Evolutionary conservation across 2,797 vertebrate species (phyloP).

Genomic region (Phoebastria nigripes): DNA sequence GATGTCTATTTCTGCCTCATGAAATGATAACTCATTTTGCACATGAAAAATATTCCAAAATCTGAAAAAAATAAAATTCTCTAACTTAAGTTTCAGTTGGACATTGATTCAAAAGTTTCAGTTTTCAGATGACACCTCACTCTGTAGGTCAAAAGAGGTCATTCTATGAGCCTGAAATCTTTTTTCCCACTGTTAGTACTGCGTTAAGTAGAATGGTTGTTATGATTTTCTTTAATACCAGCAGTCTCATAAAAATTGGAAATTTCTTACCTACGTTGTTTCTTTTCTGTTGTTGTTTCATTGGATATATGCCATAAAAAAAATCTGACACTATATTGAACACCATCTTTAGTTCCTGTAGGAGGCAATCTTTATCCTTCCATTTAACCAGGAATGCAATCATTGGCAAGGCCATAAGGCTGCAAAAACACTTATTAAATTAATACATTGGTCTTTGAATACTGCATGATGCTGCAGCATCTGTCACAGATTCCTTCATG

Average conservation of each 20-base stretch:
- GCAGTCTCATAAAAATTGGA: background rate
- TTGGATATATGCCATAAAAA: background rate
- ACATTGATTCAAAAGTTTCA: background rate
- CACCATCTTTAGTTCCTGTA: background rate
- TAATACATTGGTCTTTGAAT: conserved; percentile 26
- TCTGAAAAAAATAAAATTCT: background rate
- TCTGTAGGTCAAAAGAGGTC: background rate
- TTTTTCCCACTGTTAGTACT: background rate
- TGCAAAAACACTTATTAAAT: conserved; percentile 1
- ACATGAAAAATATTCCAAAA: background rate
- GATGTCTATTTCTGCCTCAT: background rate
- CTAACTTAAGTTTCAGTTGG: background rate
- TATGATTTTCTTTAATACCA: background rate
- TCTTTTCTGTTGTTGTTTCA: background rate
- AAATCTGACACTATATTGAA: background rate
- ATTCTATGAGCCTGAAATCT: background rate
- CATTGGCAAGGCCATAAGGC: background rate
- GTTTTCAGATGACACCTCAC: background rate
- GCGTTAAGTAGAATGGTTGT: background rate
- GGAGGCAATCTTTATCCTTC: background rate
- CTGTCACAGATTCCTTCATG: conserved; percentile 33
- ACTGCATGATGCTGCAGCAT: background rate
- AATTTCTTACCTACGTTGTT: background rate
- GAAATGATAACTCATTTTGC: background rate
- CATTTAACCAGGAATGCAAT: background rate